Evolutionary conservation across 2,888 invertebrate species (phyloP), one percentile per base, ranked within the genome.

Genomic region (Galerucella nymphaeae): DNA sequence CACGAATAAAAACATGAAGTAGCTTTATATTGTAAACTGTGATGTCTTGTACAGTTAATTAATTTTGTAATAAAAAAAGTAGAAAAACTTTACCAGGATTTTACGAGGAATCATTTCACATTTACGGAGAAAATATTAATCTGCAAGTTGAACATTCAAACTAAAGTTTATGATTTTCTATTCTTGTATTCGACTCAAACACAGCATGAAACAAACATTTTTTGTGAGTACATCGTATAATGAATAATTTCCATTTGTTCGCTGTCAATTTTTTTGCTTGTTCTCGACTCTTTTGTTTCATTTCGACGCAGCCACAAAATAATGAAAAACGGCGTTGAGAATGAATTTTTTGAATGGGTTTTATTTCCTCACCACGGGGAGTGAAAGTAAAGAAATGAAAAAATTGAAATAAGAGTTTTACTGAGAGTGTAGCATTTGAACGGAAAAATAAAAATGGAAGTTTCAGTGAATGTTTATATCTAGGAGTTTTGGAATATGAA

Each of bases 141-240:
- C 38, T 30, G 14, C 4, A 4, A 9, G 11, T 13, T 30, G 13
- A 59, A 59, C 11, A 59, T 59, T 23, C 30, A 59, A 59, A 23
- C 11, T 59, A 2, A 23, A 23, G 58, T 13, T 59, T 38, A 59
- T 59, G n/a, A 59, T 59, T 30, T 38, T 14, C 58, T 59, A 13
- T 55, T 20, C n/a, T 59, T 14, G 58, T 45, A 59, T 30, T 18
- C 14, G 30, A 14, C 30, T 20, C 1, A 23, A 59, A n/a, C n/a
- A 61, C 18, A 61, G 38, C 61, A 38, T 41, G 8, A 61, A 50
- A 61, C 61, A 41, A 16, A n/a, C 14, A 55, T 16, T 13, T 70
- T 48, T 65, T 71, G 38, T 71, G 65, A n/a, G 61, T 66, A 65
- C 18, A n/a, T 48, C 20, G 58, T 65, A 72, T 69, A 69, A 69